Conservation (phyloP, 2,888 invertebrate species). For the Callyntrura guangdongensis region DNA sequence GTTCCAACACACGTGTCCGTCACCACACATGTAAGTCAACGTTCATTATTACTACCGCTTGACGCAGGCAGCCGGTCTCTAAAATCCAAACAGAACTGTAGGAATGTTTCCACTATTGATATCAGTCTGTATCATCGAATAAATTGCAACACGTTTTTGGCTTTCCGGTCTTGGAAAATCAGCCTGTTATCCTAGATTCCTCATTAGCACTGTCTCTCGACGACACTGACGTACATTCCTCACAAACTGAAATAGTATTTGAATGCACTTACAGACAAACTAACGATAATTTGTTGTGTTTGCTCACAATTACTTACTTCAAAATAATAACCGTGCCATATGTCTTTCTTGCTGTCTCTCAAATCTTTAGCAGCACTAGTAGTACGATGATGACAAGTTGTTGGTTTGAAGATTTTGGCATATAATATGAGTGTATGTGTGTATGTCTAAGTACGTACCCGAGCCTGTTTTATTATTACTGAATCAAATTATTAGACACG, state of each 20-base stretch:
- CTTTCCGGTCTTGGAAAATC: constrained; percentile 45
- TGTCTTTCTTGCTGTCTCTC: background rate
- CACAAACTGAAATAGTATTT: constrained; percentile 45
- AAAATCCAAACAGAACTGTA: background rate
- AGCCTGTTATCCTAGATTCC: constrained; percentile 42
- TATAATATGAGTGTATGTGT: too few species aligned
- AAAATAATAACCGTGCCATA: background rate
- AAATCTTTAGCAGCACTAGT: constrained; percentile 19
- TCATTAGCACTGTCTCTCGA: constrained; percentile 57
- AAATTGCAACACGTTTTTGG: constrained; percentile 36
- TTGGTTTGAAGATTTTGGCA: background rate
- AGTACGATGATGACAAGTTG: constrained; percentile 34
- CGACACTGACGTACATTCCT: constrained; percentile 43
- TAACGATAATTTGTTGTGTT: constrained; percentile 36
- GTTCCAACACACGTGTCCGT: constrained; percentile 38
- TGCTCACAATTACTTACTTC: constrained; percentile 63
- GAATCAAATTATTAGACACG: constrained; percentile 60
- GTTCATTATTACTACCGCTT: background rate
- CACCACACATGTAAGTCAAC: background rate
- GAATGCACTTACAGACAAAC: constrained; percentile 1
- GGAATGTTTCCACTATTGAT: constrained; percentile 60
- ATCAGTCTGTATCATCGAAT: constrained; percentile 56
- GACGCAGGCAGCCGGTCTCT: constrained; percentile 4
- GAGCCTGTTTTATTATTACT: constrained; percentile 12
- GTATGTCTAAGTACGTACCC: too few species aligned